Evolutionary conservation across 1,140 invertebrate species (phyloP), one percentile per base, ranked within the genome.

Genomic region (Zaprionus gabonicus): DNA sequence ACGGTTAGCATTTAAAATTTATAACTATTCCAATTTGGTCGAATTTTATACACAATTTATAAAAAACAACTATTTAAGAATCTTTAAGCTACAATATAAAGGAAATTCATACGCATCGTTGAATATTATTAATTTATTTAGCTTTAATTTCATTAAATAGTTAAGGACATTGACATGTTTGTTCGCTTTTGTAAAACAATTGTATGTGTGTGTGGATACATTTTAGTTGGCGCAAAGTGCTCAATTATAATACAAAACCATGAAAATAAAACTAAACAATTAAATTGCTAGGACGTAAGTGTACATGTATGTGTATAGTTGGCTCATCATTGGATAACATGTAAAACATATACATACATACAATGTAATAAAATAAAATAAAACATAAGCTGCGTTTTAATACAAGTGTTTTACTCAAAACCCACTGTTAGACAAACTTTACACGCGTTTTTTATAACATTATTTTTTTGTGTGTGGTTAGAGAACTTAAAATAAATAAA

Each of bases 161-260:
- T 88, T 88, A 84, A 88, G 85, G 84, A 90, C 85, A 88, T 88
- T 90, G 84, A 88, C 88, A 88, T 84, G 17, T 84, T 86, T 86
- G 82, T 86, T 85, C 75, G 79, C 78, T 71, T 78, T 76, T 81
- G 72, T 76, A 77, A 73, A 77, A 85, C 67, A 82, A 78, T 82
- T 70, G 71, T 71, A 62, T 71, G 36, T 76, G 62, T 59, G 68
- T 46, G 41, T 46, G 66, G 46, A 23, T 51, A 67, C 69, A 56
- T 69, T 71, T 72, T 70, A 72, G 64, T 87, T 85, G 57, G 28
- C 70, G 70, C 75, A 67, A 66, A 81, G 80, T 82, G 80, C 73
- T 10, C 9, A 9, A 10, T 82, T 72, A 60, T 56, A 60, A 49
- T 67, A 81, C 62, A 64, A 90, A 72, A 79, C 60, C 65, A 63